Percentiles rank a stretch among this genome's conserved stretches.
Evolutionary conservation across 2,113 vertebrate species (phyloP).

Genomic region (Brevimyrus niger): DNA sequence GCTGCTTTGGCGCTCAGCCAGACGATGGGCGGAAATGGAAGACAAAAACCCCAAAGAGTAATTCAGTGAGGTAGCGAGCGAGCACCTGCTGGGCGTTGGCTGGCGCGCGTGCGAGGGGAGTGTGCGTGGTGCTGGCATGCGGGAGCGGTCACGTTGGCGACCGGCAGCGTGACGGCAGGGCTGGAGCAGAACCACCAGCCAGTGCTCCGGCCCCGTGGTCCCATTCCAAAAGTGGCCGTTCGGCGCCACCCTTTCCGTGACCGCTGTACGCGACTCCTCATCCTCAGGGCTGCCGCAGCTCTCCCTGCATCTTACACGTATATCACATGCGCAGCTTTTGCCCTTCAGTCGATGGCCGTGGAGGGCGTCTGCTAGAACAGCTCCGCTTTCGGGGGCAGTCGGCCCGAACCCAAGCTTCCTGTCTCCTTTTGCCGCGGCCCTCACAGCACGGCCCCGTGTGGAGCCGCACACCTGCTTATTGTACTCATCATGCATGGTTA

Average conservation of each 20-base stretch:
- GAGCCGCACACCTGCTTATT: neutral
- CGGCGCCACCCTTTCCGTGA: neutral
- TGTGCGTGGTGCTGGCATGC: neutral
- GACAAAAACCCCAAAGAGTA: neutral
- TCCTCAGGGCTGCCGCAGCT: neutral
- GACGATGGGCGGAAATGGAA: conserved; percentile 6
- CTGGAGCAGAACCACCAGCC: neutral
- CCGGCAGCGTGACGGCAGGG: neutral
- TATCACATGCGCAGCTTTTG: neutral
- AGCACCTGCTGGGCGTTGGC: neutral
- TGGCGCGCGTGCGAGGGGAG: neutral
- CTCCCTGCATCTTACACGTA: neutral
- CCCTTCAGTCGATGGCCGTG: conserved; percentile 39
- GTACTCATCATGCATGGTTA: neutral
- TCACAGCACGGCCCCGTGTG: neutral
- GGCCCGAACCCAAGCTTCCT: conserved; percentile 52
- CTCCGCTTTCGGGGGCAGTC: conserved; percentile 54
- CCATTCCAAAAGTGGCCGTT: neutral
- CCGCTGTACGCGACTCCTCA: neutral
- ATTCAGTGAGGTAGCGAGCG: conserved; percentile 12
- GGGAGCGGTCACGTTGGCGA: neutral
- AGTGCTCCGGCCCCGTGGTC: neutral
- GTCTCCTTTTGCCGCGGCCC: conserved; percentile 37
- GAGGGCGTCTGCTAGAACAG: conserved; percentile 51
- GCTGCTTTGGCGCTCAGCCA: conserved; percentile 19